Conservation (phyloP, 2,888 invertebrate species). For the Machimus atricapillus region DNA sequence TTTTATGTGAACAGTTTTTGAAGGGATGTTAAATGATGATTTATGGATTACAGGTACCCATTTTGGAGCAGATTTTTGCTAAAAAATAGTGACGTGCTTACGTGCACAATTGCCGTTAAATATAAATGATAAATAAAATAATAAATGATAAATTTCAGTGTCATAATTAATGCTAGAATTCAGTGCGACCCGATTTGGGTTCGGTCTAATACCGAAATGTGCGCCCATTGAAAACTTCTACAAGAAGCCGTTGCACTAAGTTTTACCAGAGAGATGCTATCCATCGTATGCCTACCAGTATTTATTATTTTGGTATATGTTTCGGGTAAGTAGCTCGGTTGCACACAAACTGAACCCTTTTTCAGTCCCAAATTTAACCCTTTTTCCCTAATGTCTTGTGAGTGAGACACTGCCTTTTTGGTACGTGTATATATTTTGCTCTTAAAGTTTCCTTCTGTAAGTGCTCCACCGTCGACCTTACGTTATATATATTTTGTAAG, state of each 20-base stretch:
- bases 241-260: constrained; percentile 51
- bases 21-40: constrained; percentile 11
- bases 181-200: background rate
- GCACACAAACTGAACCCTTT: background rate
- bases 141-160: background rate
- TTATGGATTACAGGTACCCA: constrained; percentile 24
- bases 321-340: constrained; percentile 49
- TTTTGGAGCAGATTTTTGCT: background rate
- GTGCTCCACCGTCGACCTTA: background rate
- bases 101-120: background rate
- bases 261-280: constrained; percentile 50
- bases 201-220: background rate
- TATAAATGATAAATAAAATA: background rate
- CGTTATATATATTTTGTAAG: constrained; percentile 36
- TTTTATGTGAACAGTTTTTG: background rate
- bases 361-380: background rate
- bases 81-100: background rate
- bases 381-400: background rate
- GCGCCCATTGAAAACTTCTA: constrained; percentile 34
- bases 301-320: constrained; percentile 52
- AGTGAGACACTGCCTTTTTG: background rate
- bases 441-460: background rate
- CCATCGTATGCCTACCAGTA: constrained; percentile 51
- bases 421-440: background rate
- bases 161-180: background rate